Conservation (phyloP, 2,797 vertebrate genomes). For the Huso huso region DNA sequence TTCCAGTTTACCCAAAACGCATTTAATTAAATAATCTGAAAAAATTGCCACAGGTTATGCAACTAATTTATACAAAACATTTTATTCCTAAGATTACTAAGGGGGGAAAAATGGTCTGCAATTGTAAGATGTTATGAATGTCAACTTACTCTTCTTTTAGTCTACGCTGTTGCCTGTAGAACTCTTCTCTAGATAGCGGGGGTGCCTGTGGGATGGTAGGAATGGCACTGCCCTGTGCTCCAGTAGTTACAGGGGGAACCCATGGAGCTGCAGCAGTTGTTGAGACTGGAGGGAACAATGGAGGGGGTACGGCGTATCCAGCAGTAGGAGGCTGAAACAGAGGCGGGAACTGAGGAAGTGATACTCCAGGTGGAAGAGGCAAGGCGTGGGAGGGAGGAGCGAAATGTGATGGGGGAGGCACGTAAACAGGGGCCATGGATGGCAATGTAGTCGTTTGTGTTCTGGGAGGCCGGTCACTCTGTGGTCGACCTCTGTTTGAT, state of each 20-base stretch:
- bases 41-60: no score
- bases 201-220: conserved; percentile 60
- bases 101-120: no score
- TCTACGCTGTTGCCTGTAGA: conserved; percentile 78
- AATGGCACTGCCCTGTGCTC: conserved; percentile 67
- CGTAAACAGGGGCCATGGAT: conserved; percentile 64
- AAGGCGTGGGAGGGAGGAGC: conserved; percentile 65
- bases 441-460: conserved; percentile 51
- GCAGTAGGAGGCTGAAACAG: conserved; percentile 74
- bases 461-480: conserved; percentile 59
- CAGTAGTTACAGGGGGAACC: conserved; percentile 73
- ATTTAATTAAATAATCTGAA: neutral
- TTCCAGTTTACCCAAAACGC: neutral
- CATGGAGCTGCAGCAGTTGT: conserved; percentile 76
- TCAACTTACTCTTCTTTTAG: conserved; percentile 80
- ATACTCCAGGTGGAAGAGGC: conserved; percentile 68
- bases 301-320: conserved; percentile 72
- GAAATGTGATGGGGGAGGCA: conserved; percentile 59
- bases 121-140: neutral
- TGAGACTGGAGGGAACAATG: conserved; percentile 75
- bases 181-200: conserved; percentile 84
- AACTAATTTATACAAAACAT: no score
- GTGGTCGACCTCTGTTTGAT: conserved; percentile 61
- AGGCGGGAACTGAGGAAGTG: conserved; percentile 69
- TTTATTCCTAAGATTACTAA: no score